Evolutionary conservation across 2,888 invertebrate genomes (phyloP), one percentile per base, ranked within the genome.

Genomic region (Orthonevra nobilis): DNA sequence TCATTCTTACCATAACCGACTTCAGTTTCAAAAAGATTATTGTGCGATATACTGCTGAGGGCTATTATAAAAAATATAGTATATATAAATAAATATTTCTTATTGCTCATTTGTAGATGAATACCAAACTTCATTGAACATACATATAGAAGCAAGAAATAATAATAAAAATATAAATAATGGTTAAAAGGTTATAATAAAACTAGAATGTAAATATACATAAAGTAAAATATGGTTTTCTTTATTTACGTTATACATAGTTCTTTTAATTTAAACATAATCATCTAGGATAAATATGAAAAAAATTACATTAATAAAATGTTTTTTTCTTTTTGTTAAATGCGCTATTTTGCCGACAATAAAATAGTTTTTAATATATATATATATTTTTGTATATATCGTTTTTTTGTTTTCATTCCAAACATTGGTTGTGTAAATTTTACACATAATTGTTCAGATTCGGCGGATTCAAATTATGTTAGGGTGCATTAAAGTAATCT

Each of bases 211-310:
- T n/a, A n/a, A n/a, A n/a, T n/a, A 64, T 56, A 58, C 38, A 30
- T 48, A n/a, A 56, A 48, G 36, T 68, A 38, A 42, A 38, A 66
- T 54, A 66, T 56, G 19, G 36, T 36, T 14, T 46, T 48, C 56
- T 68, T 68, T 68, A 68, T 68, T 68, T 20, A 15, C 38, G 17
- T 40, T 38, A 68, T 68, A 68, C 54, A 68, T 68, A 68, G 26
- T 66, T 54, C n/a, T 54, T 63, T 30, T 10, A 50, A 50, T 38
- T 28, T 63, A 28, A n/a, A n/a, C n/a, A n/a, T n/a, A n/a, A n/a
- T n/a, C n/a, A n/a, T n/a, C 12, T 28, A 19, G 10, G 34, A 6
- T 44, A 26, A 1, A 64, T 23, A 48, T 10, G 17, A 52, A 14
- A 54, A 46, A 56, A 56, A 46, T 46, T 23, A 52, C 40, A 42